Evolutionary conservation across 2,797 vertebrate species (phyloP), one percentile per base, ranked within the genome.

Genomic region (Alectoris magna): DNA sequence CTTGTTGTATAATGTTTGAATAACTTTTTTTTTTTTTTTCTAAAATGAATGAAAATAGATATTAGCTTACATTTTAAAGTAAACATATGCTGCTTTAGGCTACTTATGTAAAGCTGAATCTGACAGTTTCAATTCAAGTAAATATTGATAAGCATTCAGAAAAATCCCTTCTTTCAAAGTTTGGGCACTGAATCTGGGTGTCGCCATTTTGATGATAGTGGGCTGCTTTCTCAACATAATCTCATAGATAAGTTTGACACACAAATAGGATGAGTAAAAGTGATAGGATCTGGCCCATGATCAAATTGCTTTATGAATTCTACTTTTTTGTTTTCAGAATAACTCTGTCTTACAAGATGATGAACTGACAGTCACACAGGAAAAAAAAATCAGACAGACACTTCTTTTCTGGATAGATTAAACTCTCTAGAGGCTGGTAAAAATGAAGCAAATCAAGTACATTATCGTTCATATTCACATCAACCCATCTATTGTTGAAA

Each of bases 381-480:
- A 83, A 80, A 93, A 79, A 87, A 94, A 87, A 63, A 77, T 73
- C 93, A 90, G 83, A 59, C 83, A 96, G 90, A 95, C 80, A 78
- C 74, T 91, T 94, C 79, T 96, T 95, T 93, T 94, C 91, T 95
- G 56, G 95, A 92, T 91, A 94, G 96, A 95, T 90, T 92, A 82
- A 95, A 85, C 53, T 91, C 95, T 94, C 90, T 62, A 84, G 95
- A 94, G 93, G 68, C 62, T 88, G 91, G 83, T 87, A 90, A 96
- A 94, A 94, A 71, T 0, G n/a, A 96, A 96, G 91, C 62, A 93
- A 94, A 96, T 95, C 93, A 91, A 93, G 86, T 95, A 81, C 88
- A 94, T 96, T 76, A 66, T 94, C 90, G 95, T 93, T 93, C 93
- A 84, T 92, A 91, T 94, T 96, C 95, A 95, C 79, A 92, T 95